Base-by-base conservation (phyloP, 2,797 vertebrate species). In the Philypnodon macrostomus region DNA sequence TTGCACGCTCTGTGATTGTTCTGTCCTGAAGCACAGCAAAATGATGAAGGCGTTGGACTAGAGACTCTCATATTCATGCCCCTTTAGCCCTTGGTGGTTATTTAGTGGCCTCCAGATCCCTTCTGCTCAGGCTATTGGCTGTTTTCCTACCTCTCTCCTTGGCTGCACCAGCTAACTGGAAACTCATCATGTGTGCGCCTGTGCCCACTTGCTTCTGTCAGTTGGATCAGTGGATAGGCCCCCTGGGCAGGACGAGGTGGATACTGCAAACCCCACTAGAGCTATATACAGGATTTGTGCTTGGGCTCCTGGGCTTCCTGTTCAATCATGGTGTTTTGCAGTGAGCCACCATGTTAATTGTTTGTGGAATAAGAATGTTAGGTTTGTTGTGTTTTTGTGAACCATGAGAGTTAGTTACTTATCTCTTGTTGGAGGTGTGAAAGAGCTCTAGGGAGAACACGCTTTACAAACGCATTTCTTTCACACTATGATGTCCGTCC, bases 311-410 rank as follows among this genome's bases (percentile, higher is more conserved):
- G 10, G 49, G n/a, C n/a, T 60, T 70, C 38, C 3, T 40, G 49
- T 55, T 62, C 36, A 31, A 46, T 62, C 57, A 48, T 64, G 67
- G 79, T 67, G 61, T 77, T 79, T 55, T 66, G 50, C 66, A 46
- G 59, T n/a, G 62, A 75, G 70, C 41, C 71, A 16, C 57, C 40
- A 59, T 80, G 76, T 75, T 77, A 76, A 81, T 80, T 77, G 71
- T 68, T 67, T 0, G 36, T 61, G 73, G 79, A 77, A 61, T 62
- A 71, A 77, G 68, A 31, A 36, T 33, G 57, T 79, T 68, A 51
- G 29, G 59, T 58, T 54, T 14, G 53, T 21, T 52, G 14, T 53
- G 57, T 73, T 51, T 60, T 51, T 42, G 55, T 29, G 16, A 5
- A 18, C 41, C 1, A 17, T 23, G 49, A 59, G 72, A 66, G 62